phyloP scores from a whole-genome alignment of 2,888 invertebrate species.

The Rhaphigaster nebulosa region DNA sequence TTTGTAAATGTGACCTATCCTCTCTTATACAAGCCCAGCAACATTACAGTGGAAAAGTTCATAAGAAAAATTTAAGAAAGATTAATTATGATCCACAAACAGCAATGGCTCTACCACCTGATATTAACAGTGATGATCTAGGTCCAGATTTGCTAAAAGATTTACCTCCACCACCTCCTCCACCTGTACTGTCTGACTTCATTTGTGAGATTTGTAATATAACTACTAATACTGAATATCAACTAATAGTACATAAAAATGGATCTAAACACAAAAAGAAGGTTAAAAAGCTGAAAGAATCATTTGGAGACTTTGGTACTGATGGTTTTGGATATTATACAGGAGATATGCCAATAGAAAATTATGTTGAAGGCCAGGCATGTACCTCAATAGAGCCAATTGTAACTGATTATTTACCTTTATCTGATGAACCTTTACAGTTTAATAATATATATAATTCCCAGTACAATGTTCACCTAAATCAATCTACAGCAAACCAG shows the following conservation, averaged over 20 bases:
- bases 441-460: conserved; percentile 17
- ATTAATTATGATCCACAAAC: conserved; percentile 25
- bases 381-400: background rate
- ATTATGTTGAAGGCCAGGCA: background rate
- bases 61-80: conserved; percentile 55
- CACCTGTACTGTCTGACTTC: conserved; percentile 54
- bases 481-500: background rate
- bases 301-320: conserved; percentile 2
- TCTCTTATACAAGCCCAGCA: conserved; percentile 43
- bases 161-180: conserved; percentile 52
- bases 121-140: background rate
- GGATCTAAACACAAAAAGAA: conserved; percentile 54
- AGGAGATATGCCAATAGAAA: conserved; percentile 3
- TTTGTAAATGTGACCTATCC: conserved; percentile 36
- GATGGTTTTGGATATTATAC: conserved; percentile 33
- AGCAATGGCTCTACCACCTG: background rate
- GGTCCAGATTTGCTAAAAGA: conserved; percentile 42
- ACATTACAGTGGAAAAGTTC: conserved; percentile 53
- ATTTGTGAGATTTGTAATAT: conserved; percentile 51
- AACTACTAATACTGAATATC: conserved; percentile 52
- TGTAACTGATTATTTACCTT: conserved; percentile 42
- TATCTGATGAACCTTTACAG: conserved; percentile 34
- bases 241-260: conserved; percentile 51
- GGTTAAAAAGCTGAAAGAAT: conserved; percentile 37
- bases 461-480: background rate